These are phyloP conservation scores for Catocala fraxini DNA, from an alignment of 2,888 invertebrate genomes.

Conservation along the genomic window DNA sequence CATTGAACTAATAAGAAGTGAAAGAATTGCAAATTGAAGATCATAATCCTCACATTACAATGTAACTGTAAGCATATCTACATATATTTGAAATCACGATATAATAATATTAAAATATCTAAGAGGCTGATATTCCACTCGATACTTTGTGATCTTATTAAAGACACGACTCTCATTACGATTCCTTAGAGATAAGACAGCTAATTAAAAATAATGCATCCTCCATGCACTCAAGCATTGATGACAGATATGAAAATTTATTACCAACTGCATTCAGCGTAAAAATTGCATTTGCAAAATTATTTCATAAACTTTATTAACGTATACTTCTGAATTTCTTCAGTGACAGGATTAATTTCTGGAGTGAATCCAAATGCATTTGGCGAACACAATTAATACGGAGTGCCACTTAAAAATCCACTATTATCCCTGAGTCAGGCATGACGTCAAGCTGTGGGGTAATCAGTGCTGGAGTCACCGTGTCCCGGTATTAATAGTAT, in stretches of 20 bases:
- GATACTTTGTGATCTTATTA: too few species aligned
- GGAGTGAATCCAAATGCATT: conserved; percentile 60
- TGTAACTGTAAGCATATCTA: too few species aligned
- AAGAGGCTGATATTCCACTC: too few species aligned
- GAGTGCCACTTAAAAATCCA: conserved; percentile 32
- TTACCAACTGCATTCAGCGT: background rate
- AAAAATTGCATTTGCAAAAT: conserved; percentile 7
- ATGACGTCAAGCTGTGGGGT: conserved; percentile 45
- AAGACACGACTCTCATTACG: too few species aligned
- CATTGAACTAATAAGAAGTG: too few species aligned
- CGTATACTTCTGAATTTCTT: conserved; percentile 10
- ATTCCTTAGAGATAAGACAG: too few species aligned
- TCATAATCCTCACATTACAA: too few species aligned
- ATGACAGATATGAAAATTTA: background rate
- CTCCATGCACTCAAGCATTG: too few species aligned
- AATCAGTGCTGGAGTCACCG: conserved; percentile 30
- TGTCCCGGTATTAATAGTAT: conserved; percentile 48
- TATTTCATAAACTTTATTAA: conserved; percentile 5
- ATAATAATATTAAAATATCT: too few species aligned
- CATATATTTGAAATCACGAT: too few species aligned
- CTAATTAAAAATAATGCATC: background rate
- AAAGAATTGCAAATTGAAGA: too few species aligned
- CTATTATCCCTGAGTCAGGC: conserved; percentile 23
- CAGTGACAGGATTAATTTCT: conserved; percentile 41
- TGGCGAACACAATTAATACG: conserved; percentile 42